Percentiles rank a stretch among this genome's conserved stretches.
Evolutionary conservation across 2,113 vertebrate genomes (phyloP).

Genomic region (Charadrius vociferus): DNA sequence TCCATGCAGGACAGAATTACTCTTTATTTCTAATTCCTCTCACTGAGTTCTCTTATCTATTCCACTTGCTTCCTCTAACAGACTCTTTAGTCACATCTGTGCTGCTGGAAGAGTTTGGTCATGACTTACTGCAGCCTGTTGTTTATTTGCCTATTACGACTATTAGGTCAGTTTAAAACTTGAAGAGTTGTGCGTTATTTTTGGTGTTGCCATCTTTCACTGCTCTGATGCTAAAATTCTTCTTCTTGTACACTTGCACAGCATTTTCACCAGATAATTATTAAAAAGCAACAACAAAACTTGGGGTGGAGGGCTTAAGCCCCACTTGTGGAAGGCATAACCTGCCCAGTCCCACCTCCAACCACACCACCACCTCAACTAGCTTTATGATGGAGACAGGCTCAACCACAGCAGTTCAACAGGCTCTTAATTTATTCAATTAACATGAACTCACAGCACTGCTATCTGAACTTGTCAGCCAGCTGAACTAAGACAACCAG

Average conservation of each 20-base stretch:
- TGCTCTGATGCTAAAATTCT: neutral
- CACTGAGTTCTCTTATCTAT: neutral
- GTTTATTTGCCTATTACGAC: neutral
- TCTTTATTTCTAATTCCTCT: neutral
- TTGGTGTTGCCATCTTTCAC: neutral
- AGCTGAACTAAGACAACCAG: neutral
- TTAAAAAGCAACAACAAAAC: neutral
- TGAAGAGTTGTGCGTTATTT: neutral
- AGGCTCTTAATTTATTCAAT: neutral
- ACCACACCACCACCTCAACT: neutral
- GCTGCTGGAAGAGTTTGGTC: neutral
- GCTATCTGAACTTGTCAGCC: slow-evolving; percentile 2
- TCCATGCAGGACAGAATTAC: neutral
- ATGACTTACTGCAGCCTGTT: neutral
- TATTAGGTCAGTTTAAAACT: neutral
- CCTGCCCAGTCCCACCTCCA: neutral
- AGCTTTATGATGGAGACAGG: neutral
- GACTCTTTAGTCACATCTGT: neutral
- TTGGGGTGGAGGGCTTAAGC: neutral
- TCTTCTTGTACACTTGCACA: neutral
- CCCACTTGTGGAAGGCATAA: neutral
- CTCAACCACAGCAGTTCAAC: neutral
- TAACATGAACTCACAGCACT: neutral
- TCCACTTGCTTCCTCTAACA: neutral
- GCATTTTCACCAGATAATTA: neutral